Percentiles rank a stretch among this genome's conserved stretches.
These are phyloP conservation scores for Dyspetes luteomarginatus DNA, from an alignment of 2,888 invertebrate species.

Conservation along the genomic window DNA sequence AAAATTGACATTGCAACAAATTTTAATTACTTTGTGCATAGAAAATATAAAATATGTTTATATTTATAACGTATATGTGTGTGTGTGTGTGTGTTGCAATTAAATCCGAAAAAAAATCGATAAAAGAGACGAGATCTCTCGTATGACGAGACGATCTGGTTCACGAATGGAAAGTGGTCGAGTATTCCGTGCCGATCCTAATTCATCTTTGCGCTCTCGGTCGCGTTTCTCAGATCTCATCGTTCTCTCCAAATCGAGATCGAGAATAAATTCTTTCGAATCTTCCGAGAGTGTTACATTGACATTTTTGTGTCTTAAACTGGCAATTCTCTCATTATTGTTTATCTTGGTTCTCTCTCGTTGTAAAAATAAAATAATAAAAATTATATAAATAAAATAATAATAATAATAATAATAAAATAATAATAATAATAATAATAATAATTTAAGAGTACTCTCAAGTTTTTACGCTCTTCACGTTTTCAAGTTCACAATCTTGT, in stretches of 20 bases:
- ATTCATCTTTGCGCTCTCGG: slow-evolving; percentile 65
- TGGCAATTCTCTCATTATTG: background rate
- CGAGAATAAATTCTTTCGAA: slow-evolving; percentile 50
- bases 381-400: too few relatives aligned
- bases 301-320: background rate
- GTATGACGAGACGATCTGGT: slow-evolving; percentile 68
- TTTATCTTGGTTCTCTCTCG: too few relatives aligned
- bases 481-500: slow-evolving; percentile 46
- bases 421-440: background rate
- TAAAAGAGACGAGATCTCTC: slow-evolving; percentile 36
- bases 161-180: slow-evolving; percentile 74
- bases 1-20: too few relatives aligned
- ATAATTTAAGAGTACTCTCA: background rate
- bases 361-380: too few relatives aligned
- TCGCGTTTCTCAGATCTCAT: slow-evolving; percentile 51
- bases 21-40: too few relatives aligned
- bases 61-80: too few relatives aligned
- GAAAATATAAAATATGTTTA: too few relatives aligned
- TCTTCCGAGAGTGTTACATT: slow-evolving; percentile 21
- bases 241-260: slow-evolving; percentile 60
- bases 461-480: background rate
- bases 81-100: too few relatives aligned
- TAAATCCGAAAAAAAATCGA: slow-evolving; percentile 27
- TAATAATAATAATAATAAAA: background rate
- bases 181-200: slow-evolving; percentile 66